phyloP scores from a whole-genome alignment of 2,797 vertebrate species.

The Spondyliosoma cantharus region DNA sequence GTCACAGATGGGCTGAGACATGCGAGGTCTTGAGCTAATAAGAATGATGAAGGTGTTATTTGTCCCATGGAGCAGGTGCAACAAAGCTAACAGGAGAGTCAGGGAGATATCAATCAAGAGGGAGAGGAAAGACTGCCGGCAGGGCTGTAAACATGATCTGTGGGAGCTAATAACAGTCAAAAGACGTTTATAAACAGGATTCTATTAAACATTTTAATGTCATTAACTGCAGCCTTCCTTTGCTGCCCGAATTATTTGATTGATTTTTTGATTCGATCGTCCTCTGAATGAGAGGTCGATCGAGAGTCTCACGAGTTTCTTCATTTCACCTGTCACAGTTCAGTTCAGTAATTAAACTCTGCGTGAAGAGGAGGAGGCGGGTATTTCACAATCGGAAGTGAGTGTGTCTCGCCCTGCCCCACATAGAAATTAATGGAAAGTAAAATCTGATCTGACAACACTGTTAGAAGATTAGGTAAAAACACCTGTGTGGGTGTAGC shows the following conservation, averaged over 20 bases:
- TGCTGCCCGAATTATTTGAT: background rate
- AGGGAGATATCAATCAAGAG: background rate
- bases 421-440: background rate
- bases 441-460: background rate
- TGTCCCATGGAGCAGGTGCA: background rate
- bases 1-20: background rate
- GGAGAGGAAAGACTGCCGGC: background rate
- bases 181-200: background rate
- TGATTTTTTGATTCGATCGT: too few species aligned
- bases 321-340: background rate
- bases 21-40: background rate
- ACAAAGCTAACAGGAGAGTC: background rate
- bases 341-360: background rate
- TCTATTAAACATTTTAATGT: background rate
- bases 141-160: background rate
- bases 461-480: background rate
- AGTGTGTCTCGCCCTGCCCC: background rate
- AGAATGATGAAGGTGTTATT: background rate
- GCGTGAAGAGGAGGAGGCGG: background rate
- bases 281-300: background rate
- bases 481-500: background rate
- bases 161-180: background rate
- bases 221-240: background rate
- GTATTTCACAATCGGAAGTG: background rate
- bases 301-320: background rate